phyloP scores from a whole-genome alignment of 2,797 vertebrate species.

The Macroramphosus scolopax region DNA sequence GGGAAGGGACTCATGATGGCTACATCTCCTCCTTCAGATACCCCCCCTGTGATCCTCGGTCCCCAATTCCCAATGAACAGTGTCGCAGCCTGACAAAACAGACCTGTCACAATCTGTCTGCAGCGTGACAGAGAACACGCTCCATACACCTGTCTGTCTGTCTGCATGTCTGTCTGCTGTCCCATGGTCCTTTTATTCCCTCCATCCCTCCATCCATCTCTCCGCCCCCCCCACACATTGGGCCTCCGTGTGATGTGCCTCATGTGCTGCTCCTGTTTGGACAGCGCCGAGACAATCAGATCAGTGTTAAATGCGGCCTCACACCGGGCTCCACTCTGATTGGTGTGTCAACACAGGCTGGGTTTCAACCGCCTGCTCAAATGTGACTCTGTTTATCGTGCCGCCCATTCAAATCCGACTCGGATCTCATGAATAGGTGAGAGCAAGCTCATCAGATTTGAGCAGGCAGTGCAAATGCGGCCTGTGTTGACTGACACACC shows the following conservation, averaged over 20 bases:
- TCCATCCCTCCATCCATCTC: no score
- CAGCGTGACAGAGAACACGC: slow-evolving; percentile 20
- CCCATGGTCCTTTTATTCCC: no score
- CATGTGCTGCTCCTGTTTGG: slow-evolving; percentile 54
- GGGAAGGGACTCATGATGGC: slow-evolving; percentile 43
- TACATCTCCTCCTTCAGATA: slow-evolving; percentile 57
- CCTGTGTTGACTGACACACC: slow-evolving; percentile 58
- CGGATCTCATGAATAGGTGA: slow-evolving; percentile 57
- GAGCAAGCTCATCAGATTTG: slow-evolving; percentile 57
- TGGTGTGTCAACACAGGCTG: slow-evolving; percentile 67
- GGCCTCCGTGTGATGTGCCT: slow-evolving; percentile 13
- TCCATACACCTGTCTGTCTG: slow-evolving; percentile 1
- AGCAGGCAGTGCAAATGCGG: slow-evolving; percentile 52
- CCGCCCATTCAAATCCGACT: slow-evolving; percentile 49
- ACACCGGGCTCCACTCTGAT: slow-evolving; percentile 52
- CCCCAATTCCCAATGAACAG: slow-evolving; percentile 58
- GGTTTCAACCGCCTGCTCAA: slow-evolving; percentile 67
- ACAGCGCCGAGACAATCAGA: slow-evolving; percentile 45
- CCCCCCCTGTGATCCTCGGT: slow-evolving; percentile 38
- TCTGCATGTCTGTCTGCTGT: background rate
- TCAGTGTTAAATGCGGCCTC: slow-evolving; percentile 57
- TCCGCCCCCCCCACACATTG: no score
- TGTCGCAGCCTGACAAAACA: slow-evolving; percentile 52
- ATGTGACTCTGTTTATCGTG: slow-evolving; percentile 65
- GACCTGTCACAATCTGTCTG: slow-evolving; percentile 52